Base-by-base conservation (phyloP, 2,888 invertebrate genomes). In the Formica aserva region DNA sequence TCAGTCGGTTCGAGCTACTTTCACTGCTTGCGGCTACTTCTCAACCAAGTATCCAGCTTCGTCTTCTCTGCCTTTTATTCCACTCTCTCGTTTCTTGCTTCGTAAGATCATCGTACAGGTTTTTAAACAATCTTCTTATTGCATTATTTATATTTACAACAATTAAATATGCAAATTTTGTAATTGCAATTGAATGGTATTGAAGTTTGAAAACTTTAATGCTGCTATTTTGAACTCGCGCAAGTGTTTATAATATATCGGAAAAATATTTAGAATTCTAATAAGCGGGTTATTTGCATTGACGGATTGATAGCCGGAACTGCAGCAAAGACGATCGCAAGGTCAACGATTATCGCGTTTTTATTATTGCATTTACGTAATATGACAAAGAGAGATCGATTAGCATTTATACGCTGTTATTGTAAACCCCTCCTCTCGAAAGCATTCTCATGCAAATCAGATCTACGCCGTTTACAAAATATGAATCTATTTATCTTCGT, bases 21-120 rank as follows among this genome's bases (percentile, higher is more conserved):
- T 93, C 93, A 93, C 93, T 92, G 91, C 92, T 91, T 78, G 86
- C 81, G 92, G 93, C 92, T 88, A 91, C 48, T 67, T 80, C 83
- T 48, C 72, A 29, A 45, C 52, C 77, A 48, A 63, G 75, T 71
- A 13, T 71, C 29, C 32, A 55, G 29, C 15, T 29, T 77, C 41
- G 67, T 77, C 71, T 18, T 72, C 18, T 72, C 38, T 72, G 9
- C 41, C 52, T 67, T 45, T 57, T 48, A 18, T 82, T 77, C 52
- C 26, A 63, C 38, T 74, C 32, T 76, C 45, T 26, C 35, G 15
- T 82, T 81, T 55, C 72, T 55, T 66, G 8, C 41, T 74, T 78
- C 15, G 5, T 57, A 38, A 65, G 52, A 13, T 41, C 8, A 78
- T 80, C 13, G 18, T 26, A 6, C 11, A 57, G 18, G n/a, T n/a